These are phyloP conservation scores for Sphecodes monilicornis DNA, from an alignment of 2,888 invertebrate genomes.

Conservation along the genomic window DNA sequence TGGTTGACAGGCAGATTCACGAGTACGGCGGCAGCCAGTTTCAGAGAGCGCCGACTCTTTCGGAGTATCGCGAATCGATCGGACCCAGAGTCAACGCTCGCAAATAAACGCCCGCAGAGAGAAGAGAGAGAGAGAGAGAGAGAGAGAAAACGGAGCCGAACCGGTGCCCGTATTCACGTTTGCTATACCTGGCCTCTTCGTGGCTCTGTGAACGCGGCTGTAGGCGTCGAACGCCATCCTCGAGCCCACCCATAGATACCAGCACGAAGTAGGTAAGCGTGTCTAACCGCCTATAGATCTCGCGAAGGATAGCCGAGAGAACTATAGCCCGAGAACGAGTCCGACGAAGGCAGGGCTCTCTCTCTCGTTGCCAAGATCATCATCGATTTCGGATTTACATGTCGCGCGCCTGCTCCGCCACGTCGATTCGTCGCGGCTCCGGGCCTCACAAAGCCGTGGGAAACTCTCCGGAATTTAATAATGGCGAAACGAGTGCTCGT, in stretches of 20 bases:
- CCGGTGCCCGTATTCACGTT: slow-evolving; percentile 32
- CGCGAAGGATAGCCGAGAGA: neutral
- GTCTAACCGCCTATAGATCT: slow-evolving; percentile 70
- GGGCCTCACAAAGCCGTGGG: slow-evolving; percentile 44
- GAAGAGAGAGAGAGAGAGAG: neutral
- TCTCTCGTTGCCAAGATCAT: slow-evolving; percentile 34
- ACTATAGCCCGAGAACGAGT: slow-evolving; percentile 8
- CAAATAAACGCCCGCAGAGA: slow-evolving; percentile 69
- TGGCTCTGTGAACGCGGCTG: slow-evolving; percentile 37
- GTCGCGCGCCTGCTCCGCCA: slow-evolving; percentile 45
- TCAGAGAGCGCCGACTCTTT: slow-evolving; percentile 52
- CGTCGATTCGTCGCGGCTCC: slow-evolving; percentile 56
- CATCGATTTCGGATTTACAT: slow-evolving; percentile 64
- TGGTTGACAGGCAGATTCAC: slow-evolving; percentile 21
- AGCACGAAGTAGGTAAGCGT: slow-evolving; percentile 73
- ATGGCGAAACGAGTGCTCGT: slow-evolving; percentile 36
- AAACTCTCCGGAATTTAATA: slow-evolving; percentile 55
- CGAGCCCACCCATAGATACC: slow-evolving; percentile 65
- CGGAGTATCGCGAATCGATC: slow-evolving; percentile 76
- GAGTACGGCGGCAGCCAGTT: slow-evolving; percentile 44
- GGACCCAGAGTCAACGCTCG: slow-evolving; percentile 74
- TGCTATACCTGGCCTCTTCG: slow-evolving; percentile 29
- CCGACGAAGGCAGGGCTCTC: neutral
- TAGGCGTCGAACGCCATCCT: slow-evolving; percentile 58
- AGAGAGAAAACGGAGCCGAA: slow-evolving; percentile 8